Base-by-base conservation (phyloP, 2,113 vertebrate species). In the Talpa occidentalis region DNA sequence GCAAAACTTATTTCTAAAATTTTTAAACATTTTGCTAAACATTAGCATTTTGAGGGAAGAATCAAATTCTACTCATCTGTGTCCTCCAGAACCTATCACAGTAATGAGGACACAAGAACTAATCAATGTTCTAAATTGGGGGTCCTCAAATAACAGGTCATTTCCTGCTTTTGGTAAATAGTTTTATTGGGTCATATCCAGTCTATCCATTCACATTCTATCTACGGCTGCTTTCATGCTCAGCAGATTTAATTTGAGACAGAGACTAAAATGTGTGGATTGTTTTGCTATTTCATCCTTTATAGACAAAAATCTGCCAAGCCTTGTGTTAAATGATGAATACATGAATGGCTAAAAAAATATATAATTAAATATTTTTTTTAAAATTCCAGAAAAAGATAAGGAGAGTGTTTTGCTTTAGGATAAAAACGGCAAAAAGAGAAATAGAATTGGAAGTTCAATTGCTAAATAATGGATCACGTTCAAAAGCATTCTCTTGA, bases 171-270 rank as follows among this genome's bases (percentile, higher is more conserved):
- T 79, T 30, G 79, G 5, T 77, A 70, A 84, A 92, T 81, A 80
- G 12, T 87, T 81, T 94, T 60, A 84, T 26, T 88, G 40, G 22
- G 67, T 84, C 21, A 84, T 10, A 93, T 62, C 6, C 30, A 92
- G 6, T 10, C 8, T 70, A 69, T 67, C 77, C 2, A 40, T 52
- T 92, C 91, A 10, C 15, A 4, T 64, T 66, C 15, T 52, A 52
- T 67, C 44, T 74, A 21, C 9, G 17, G 8, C 44, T 59, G 54
- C 26, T 66, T 90, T 73, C 42, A 44, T 15, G 37, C 14, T 62
- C 54, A 83, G 89, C 10, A 70, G 6, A 73, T 90, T 47, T 84
- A 44, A 60, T 37, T 59, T 82, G 40, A 64, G 16, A 69, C 26
- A 62, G 17, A 47, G 24, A 85, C 9, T 72, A 73, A 91, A 73